A percentile compares a stretch with the other conserved stretches of the same genome.
Evolutionary conservation across 2,888 invertebrate species (phyloP).

Genomic region (Azorinus chamasolen): DNA sequence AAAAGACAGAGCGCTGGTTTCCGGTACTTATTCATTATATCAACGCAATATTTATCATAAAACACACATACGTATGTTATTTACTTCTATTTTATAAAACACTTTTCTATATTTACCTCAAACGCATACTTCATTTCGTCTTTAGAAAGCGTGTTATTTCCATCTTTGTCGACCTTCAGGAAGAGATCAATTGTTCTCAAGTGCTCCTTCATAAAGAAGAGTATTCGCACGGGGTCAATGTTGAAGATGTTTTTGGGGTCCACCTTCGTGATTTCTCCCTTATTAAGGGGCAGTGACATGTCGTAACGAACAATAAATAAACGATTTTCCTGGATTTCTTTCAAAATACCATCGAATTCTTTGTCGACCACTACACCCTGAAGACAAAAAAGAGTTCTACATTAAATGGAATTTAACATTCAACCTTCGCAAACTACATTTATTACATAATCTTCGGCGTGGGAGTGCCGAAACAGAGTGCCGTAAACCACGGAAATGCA

Average conservation of each 20-base stretch:
- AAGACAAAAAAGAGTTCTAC: too few species aligned
- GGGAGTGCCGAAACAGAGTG: too few species aligned
- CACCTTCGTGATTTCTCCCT: constrained; percentile 40
- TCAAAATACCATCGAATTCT: constrained; percentile 76
- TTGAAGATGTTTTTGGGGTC: constrained; percentile 73
- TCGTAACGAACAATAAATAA: constrained; percentile 76
- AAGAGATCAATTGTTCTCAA: constrained; percentile 77
- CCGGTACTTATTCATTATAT: too few species aligned
- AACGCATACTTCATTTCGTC: constrained; percentile 78
- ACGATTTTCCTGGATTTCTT: constrained; percentile 70
- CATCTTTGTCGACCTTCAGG: constrained; percentile 76
- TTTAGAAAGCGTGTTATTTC: constrained; percentile 58
- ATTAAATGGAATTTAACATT: too few species aligned
- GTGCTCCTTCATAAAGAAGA: constrained; percentile 82
- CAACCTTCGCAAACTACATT: too few species aligned
- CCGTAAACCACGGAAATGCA: too few species aligned
- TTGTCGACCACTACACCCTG: constrained; percentile 83
- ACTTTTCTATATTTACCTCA: constrained; percentile 63
- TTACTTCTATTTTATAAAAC: too few species aligned
- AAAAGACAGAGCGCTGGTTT: too few species aligned
- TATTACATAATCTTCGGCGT: too few species aligned
- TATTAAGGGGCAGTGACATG: constrained; percentile 64
- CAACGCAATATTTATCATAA: too few species aligned
- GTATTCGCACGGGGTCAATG: constrained; percentile 81
- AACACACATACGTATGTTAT: too few species aligned